Base-by-base conservation (phyloP, 2,797 vertebrate genomes). In the Poeciliopsis turneri region DNA sequence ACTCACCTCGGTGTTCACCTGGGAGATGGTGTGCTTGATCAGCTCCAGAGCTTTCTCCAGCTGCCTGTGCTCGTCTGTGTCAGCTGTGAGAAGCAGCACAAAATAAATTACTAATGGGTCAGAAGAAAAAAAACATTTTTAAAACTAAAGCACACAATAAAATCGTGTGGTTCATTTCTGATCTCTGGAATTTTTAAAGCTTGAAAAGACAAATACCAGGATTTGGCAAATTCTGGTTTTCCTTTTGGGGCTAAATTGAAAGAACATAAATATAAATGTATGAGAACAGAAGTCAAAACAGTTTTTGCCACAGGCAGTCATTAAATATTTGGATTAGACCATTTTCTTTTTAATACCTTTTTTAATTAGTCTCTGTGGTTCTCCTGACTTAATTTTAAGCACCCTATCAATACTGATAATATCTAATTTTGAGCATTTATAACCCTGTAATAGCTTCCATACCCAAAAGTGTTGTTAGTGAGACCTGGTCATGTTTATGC, bases 21-120 rank as follows among this genome's bases (percentile, higher is more conserved):
- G 95, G 5, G 87, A 94, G 94, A 99, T 97, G 45, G 93, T 88
- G 61, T 97, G 96, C 91, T 94, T 98, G 86, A 99, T 97, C 49
- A 96, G 93, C 36, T n/a, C 90, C 84, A 98, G 94, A 66, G 95
- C 97, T 74, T 92, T 94, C 0, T 88, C 92, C 86, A 99, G 92
- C 33, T 96, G 93, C 76, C 85, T 89, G 0, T 96, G 83, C 84
- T 99, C 98, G 6, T 96, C 95, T 0, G 96, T 96, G 83, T 95
- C 96, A 18, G 90, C 97, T 99, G 89, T 18, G 81, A 85, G 55
- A 77, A 76, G 25, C 75, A 76, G n/a, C 74, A 79, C 9, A 46
- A 51, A n/a, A 77, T 30, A 25, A 5, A 68, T 23, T 1, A 30
- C 45, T 0, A 2, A 55, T 13, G 7, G 0, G 23, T 39, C 5